phyloP scores from a whole-genome alignment of 2,113 vertebrate genomes.

The Shinisaurus crocodilurus region DNA sequence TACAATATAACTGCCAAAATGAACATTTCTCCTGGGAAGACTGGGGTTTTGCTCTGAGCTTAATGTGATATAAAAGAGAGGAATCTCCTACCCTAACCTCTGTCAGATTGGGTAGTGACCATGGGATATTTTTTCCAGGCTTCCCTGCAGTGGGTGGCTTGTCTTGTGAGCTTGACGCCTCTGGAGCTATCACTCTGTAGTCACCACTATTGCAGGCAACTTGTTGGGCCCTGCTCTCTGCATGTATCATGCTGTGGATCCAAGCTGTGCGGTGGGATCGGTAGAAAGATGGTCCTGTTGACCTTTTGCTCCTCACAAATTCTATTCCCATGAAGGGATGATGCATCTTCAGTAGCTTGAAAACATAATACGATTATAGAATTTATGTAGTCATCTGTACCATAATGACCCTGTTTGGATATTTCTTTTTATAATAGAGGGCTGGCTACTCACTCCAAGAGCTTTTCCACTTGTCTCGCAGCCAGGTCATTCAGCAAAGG shows the following conservation, averaged over 20 bases:
- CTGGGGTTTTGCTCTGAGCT: neutral
- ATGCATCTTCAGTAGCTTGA: neutral
- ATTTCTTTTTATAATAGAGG: conserved; percentile 73
- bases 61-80: neutral
- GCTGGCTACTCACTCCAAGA: conserved; percentile 98
- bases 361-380: neutral
- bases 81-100: neutral
- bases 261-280: neutral
- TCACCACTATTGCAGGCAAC: neutral
- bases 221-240: neutral
- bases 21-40: neutral
- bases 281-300: neutral
- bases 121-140: neutral
- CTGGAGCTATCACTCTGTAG: neutral
- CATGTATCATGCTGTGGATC: neutral
- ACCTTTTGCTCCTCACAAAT: neutral
- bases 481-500: conserved; percentile 93
- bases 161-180: neutral
- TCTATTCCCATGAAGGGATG: neutral
- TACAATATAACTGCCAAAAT: neutral
- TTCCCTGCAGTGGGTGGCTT: neutral
- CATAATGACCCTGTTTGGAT: conserved; percentile 24
- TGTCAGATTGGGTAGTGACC: neutral
- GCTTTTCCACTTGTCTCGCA: conserved; percentile 94
- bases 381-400: neutral